Base-by-base conservation (phyloP, 1,140 invertebrate genomes). In the Procambarus clarkii region DNA sequence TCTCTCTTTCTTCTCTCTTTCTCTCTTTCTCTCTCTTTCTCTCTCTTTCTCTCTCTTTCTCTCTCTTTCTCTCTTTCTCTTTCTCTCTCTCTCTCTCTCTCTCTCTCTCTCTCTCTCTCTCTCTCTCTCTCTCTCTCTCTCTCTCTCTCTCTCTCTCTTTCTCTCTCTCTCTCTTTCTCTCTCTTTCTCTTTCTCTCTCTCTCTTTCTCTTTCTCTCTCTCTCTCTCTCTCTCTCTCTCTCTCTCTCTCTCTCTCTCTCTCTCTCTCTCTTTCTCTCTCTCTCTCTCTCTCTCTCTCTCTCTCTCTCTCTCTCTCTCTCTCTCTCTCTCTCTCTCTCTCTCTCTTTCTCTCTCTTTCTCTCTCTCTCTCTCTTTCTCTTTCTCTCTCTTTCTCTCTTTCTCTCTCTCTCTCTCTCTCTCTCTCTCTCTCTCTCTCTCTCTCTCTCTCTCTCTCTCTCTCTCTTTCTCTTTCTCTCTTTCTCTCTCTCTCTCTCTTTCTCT, bases 261-360 rank as follows among this genome's bases (percentile, higher is more conserved):
- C 77, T 48, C 46, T 48, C 46, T 48, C 44, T 21, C 77, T 79
- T 44, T 79, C 58, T 45, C 44, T 48, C 58, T 60, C 45, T 45
- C 58, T 58, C 48, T 64, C 44, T 64, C 81, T 83, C 50, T 54
- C 50, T 54, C 44, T 84, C 82, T 71, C 46, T 24, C 79, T 48
- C 45, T 44, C 45, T 21, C 79, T 24, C 46, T 54, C 50, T 81
- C 74, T 46, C 24, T 46, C 45, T 77, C 45, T 46, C 45, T 46
- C 45, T 13, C 24, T 13, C 24, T 44, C 21, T 24, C 24, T n/a
- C n/a, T n/a, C n/a, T n/a, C n/a, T n/a, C n/a, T n/a, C n/a, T n/a
- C n/a, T n/a, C n/a, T n/a, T n/a, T n/a, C n/a, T n/a, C n/a, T n/a
- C n/a, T n/a, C n/a, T n/a, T n/a, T n/a, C n/a, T n/a, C n/a, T n/a